Conservation (phyloP, 2,888 invertebrate species). For the Panorpa germanica region DNA sequence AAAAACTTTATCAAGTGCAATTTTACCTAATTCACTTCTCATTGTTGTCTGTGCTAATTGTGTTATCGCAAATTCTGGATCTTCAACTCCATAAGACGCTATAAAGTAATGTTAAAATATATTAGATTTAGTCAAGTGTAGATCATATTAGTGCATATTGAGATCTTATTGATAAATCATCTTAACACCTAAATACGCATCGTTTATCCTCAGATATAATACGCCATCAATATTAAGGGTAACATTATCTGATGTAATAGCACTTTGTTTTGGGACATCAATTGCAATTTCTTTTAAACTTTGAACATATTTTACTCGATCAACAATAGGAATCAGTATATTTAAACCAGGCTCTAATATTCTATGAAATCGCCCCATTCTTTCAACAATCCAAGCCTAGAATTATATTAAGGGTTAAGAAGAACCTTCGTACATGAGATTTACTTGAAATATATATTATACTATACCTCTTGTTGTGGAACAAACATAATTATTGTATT, state of each 20-base stretch:
- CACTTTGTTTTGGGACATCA: conserved; percentile 96
- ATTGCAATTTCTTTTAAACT: conserved; percentile 98
- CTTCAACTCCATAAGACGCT: conserved; percentile 95
- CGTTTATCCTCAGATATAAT: conserved; percentile 78
- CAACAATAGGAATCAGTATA: conserved; percentile 75
- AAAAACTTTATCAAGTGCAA: conserved; percentile 90
- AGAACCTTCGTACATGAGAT: conserved; percentile 2
- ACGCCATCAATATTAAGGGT: conserved; percentile 94
- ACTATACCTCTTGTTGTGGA: conserved; percentile 93
- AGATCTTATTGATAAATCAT: background rate
- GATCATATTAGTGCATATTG: background rate
- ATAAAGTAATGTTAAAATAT: conserved; percentile 13
- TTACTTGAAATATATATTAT: too few species aligned
- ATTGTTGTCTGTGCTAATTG: conserved; percentile 99
- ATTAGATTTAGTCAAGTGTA: conserved; percentile 1
- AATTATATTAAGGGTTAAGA: conserved; percentile 16
- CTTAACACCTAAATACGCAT: conserved; percentile 66
- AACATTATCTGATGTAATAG: conserved; percentile 95
- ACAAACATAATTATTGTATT: conserved; percentile 95
- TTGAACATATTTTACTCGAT: conserved; percentile 92
- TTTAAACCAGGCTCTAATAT: conserved; percentile 92
- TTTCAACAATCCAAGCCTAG: conserved; percentile 90
- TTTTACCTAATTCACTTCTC: conserved; percentile 97
- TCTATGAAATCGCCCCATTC: conserved; percentile 93
- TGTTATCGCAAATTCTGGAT: conserved; percentile 97